Base-by-base conservation (phyloP, 2,888 invertebrate species). In the Pollenia angustigena region DNA sequence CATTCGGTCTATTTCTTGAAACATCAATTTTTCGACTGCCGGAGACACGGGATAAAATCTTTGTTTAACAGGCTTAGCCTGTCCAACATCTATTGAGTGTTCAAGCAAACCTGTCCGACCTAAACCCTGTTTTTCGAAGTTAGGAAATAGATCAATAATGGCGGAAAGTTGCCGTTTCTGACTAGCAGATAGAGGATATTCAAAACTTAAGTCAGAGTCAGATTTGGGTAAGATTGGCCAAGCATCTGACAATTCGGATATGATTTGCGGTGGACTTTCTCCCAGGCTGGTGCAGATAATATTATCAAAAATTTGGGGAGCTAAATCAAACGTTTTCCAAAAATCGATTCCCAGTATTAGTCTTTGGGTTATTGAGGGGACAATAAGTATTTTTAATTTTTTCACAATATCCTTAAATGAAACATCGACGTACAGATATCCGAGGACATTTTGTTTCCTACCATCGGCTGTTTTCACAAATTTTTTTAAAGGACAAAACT, bases 401-500 rank as follows among this genome's bases (percentile, higher is more conserved):
- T 18, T 60, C 9, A 42, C 9, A 1, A n/a, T 14, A 42, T 60
- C 3, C 2, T 42, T 60, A 42, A 42, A 60, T 14, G 50, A 2
- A 50, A 50, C 50, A 14, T 50, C 50, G 1, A 50, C 50, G 14
- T 50, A 14, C 11, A 14, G 42, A 32, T n/a, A 12, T 7, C 42
- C 60, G 1, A 42, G 60, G 8, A 60, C 60, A 9, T 42, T 40
- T 42, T 50, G 50, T 50, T 6, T 50, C 6, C 50, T 50, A n/a
- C 60, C 60, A 60, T 60, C 60, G 12, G 40, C 60, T 10, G 60
- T 60, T 42, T 60, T 60, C 4, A 60, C 60, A 42, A 14, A 42
- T 42, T 40, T 42, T 4, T 60, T 60, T n/a, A 60, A 42, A 42
- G 40, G 14, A 12, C n/a, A 32, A 60, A 42, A 60, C 9, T 42